A percentile compares a stretch with the other conserved stretches of the same genome.
phyloP scores from a whole-genome alignment of 2,797 vertebrate genomes.

The Chanos chanos region DNA sequence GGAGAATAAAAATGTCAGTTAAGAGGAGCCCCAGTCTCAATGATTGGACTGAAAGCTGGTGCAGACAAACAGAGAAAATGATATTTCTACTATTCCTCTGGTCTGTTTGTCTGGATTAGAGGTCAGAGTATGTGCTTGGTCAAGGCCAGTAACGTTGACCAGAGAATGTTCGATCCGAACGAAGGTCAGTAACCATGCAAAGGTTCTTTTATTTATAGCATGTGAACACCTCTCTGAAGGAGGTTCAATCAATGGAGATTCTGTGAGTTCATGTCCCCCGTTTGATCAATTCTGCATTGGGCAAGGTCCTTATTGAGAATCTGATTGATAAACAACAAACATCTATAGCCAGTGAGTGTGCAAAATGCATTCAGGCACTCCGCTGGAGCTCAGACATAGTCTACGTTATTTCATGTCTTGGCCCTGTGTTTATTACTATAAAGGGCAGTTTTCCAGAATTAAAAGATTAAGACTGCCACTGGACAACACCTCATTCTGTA shows the following conservation, averaged over 20 bases:
- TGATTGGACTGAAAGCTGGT: neutral
- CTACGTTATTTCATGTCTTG: too few species aligned
- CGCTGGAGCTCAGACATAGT: too few species aligned
- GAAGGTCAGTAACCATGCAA: slow-evolving; percentile 1
- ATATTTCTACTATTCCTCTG: too few species aligned
- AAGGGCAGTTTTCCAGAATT: too few species aligned
- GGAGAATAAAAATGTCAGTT: too few species aligned
- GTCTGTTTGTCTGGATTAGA: too few species aligned
- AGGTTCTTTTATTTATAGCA: slow-evolving; percentile 3
- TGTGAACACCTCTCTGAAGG: neutral
- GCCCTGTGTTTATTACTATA: too few species aligned
- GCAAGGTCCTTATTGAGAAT: neutral
- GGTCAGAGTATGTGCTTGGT: neutral
- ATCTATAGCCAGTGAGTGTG: too few species aligned
- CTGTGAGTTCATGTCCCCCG: neutral
- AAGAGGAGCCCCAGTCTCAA: too few species aligned
- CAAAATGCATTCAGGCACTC: too few species aligned
- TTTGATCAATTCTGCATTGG: slow-evolving; percentile 1
- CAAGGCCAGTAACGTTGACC: neutral
- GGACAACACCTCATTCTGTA: too few species aligned
- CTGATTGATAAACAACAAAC: neutral
- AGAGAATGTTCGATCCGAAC: neutral
- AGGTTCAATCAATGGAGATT: neutral
- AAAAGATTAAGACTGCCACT: too few species aligned
- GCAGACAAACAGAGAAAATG: neutral